Evolutionary conservation across 2,797 vertebrate genomes (phyloP).

Genomic region (Galago senegalensis): DNA sequence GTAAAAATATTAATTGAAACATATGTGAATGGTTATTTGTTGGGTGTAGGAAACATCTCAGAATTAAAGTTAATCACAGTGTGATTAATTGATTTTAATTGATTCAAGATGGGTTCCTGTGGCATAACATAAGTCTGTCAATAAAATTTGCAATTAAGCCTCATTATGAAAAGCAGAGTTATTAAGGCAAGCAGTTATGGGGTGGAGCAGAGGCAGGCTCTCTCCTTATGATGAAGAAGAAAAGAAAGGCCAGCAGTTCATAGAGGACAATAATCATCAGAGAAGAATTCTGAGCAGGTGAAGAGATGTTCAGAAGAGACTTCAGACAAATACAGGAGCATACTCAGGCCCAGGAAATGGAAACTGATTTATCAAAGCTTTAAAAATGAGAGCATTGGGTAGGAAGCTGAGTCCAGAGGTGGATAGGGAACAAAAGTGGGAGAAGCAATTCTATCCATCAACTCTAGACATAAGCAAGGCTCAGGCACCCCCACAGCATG

Average conservation of each 20-base stretch:
- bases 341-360: background rate
- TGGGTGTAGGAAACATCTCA: conserved; percentile 67
- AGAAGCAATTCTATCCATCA: background rate
- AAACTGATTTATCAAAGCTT: background rate
- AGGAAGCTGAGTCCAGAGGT: background rate
- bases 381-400: background rate
- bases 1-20: conserved; percentile 74
- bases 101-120: conserved; percentile 76
- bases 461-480: background rate
- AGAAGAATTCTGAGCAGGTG: background rate
- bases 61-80: conserved; percentile 76
- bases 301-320: background rate
- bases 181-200: background rate
- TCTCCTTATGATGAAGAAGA: background rate
- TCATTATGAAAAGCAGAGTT: conserved; percentile 64
- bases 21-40: conserved; percentile 70
- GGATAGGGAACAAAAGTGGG: background rate
- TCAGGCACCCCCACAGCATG: background rate
- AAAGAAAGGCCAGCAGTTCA: background rate
- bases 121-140: conserved; percentile 63
- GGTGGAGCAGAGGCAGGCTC: background rate
- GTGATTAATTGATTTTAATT: conserved; percentile 82
- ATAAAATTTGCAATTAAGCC: conserved; percentile 72
- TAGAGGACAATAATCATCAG: background rate
- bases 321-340: background rate